phyloP scores from a whole-genome alignment of 1,140 invertebrate genomes.

The Plodia interpunctella region DNA sequence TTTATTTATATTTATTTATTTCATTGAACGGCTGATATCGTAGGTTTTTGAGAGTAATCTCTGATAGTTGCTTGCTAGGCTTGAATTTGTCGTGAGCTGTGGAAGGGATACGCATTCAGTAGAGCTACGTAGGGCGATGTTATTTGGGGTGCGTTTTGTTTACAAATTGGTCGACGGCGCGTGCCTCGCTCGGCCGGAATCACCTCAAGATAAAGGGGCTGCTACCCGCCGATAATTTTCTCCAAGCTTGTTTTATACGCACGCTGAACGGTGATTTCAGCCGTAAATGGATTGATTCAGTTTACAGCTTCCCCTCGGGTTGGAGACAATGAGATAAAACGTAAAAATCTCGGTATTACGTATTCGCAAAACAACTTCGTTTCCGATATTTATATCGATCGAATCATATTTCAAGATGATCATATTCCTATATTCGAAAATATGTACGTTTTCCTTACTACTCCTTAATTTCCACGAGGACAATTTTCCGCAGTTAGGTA shows the following conservation, averaged over 20 bases:
- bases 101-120: conserved; percentile 40
- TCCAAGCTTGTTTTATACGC: conserved; percentile 40
- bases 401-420: too few species aligned
- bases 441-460: too few species aligned
- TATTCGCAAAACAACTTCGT: too few species aligned
- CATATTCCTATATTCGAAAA: too few species aligned
- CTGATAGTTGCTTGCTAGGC: conserved; percentile 44
- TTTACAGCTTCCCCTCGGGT: conserved; percentile 21
- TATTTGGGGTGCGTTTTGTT: conserved; percentile 60
- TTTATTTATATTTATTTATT: too few species aligned
- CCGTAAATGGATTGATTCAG: conserved; percentile 34
- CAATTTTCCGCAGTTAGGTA: too few species aligned
- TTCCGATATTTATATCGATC: too few species aligned
- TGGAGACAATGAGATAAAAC: conserved; percentile 10
- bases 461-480: too few species aligned
- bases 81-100: conserved; percentile 48
- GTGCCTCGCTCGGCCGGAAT: conserved; percentile 40
- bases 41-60: conserved; percentile 31
- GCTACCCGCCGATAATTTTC: conserved; percentile 44
- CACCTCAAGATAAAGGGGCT: conserved; percentile 37
- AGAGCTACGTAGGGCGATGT: conserved; percentile 38
- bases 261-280: conserved; percentile 33
- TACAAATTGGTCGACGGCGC: conserved; percentile 60
- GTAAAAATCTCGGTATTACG: background rate
- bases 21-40: conserved; percentile 11